phyloP scores from a whole-genome alignment of 2,797 vertebrate genomes.

The Hydrophis major region DNA sequence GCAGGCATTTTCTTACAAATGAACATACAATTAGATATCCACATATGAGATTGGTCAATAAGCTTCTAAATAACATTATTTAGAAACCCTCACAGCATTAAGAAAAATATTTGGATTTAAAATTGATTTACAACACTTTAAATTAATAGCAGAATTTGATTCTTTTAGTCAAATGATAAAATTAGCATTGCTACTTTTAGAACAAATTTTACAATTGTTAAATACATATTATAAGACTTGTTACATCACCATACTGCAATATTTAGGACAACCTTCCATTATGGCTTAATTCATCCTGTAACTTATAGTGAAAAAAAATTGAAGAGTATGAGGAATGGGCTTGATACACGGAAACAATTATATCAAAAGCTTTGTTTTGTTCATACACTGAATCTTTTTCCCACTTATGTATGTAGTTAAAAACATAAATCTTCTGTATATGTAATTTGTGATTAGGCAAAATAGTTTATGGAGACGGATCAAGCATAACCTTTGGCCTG shows the following conservation, averaged over 20 bases:
- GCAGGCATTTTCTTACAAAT: neutral
- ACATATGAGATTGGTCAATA: neutral
- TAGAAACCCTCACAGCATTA: neutral
- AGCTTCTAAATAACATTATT: neutral
- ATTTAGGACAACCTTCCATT: neutral
- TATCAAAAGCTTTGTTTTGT: neutral
- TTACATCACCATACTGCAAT: neutral
- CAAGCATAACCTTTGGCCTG: neutral
- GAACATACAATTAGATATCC: neutral
- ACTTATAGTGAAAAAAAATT: neutral
- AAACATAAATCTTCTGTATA: neutral
- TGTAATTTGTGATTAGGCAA: neutral
- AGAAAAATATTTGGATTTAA: neutral
- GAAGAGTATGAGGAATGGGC: neutral
- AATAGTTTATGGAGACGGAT: constrained; percentile 15
- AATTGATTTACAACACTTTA: neutral
- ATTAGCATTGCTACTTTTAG: neutral
- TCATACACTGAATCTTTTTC: neutral
- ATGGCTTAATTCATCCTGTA: neutral
- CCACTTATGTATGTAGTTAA: neutral
- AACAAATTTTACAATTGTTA: neutral
- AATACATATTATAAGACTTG: neutral
- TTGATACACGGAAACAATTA: neutral
- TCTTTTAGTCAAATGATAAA: neutral
- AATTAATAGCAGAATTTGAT: neutral